A percentile compares a stretch with the other conserved stretches of the same genome.
Evolutionary conservation across 2,888 invertebrate genomes (phyloP).

Genomic region (Agrochola lychnidis): DNA sequence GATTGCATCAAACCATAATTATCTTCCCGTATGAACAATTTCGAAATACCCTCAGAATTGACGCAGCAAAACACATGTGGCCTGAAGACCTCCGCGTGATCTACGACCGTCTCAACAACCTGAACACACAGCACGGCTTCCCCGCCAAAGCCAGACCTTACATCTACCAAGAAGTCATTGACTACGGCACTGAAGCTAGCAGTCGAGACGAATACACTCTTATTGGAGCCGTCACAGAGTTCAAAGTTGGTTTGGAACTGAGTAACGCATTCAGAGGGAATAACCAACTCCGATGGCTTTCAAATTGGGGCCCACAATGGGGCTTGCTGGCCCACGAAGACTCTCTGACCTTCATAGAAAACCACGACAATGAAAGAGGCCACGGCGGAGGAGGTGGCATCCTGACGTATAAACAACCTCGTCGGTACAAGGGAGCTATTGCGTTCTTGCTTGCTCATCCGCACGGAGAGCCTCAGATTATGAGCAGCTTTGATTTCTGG

Average conservation of each 20-base stretch:
- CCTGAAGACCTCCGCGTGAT: slow-evolving; percentile 93
- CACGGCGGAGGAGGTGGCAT: slow-evolving; percentile 90
- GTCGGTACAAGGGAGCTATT: slow-evolving; percentile 94
- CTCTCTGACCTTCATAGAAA: slow-evolving; percentile 94
- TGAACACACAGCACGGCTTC: slow-evolving; percentile 92
- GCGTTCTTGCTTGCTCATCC: slow-evolving; percentile 96
- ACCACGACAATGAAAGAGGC: slow-evolving; percentile 95
- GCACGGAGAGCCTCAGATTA: slow-evolving; percentile 94
- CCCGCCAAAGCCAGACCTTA: slow-evolving; percentile 91
- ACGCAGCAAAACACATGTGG: slow-evolving; percentile 95
- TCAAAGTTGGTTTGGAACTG: slow-evolving; percentile 87
- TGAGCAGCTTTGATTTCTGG: slow-evolving; percentile 95
- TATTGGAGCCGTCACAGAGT: slow-evolving; percentile 93
- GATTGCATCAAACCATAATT: background rate
- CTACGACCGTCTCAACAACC: slow-evolving; percentile 90
- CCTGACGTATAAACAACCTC: slow-evolving; percentile 92
- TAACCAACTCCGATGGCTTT: slow-evolving; percentile 91
- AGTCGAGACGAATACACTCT: slow-evolving; percentile 89
- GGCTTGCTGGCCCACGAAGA: slow-evolving; percentile 88
- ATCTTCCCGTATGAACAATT: background rate
- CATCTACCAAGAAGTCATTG: slow-evolving; percentile 94
- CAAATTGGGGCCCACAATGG: slow-evolving; percentile 92
- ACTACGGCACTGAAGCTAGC: slow-evolving; percentile 90
- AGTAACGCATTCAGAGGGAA: slow-evolving; percentile 82
- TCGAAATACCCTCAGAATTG: slow-evolving; percentile 89